Conservation (phyloP, 2,113 vertebrate genomes). For the Megaceryle torquata region DNA sequence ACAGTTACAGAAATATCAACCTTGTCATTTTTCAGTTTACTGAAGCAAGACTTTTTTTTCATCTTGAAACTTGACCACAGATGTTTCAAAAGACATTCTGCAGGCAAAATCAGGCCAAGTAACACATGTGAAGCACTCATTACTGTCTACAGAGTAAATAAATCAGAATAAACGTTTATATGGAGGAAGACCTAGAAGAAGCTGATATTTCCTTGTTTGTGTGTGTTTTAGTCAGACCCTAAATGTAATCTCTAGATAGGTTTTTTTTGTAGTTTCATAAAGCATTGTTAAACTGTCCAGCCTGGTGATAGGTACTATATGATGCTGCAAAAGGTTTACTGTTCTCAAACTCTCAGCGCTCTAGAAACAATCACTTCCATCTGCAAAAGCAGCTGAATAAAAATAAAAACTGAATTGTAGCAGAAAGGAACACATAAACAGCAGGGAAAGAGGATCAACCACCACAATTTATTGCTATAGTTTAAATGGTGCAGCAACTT, state of each 20-base stretch:
- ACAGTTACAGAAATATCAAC: background rate
- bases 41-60: background rate
- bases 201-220: constrained; percentile 41
- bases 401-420: constrained; percentile 47
- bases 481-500: constrained; percentile 27
- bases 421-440: constrained; percentile 12
- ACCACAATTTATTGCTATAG: constrained; percentile 39
- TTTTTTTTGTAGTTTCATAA: constrained; percentile 51
- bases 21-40: background rate
- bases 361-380: constrained; percentile 40
- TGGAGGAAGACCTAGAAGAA: constrained; percentile 15
- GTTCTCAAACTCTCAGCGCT: background rate
- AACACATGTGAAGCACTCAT: constrained; percentile 14
- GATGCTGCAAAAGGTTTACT: constrained; percentile 38
- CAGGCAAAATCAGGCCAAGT: background rate
- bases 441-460: constrained; percentile 5
- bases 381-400: constrained; percentile 28
- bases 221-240: constrained; percentile 14
- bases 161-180: constrained; percentile 25
- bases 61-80: background rate
- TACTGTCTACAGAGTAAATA: background rate
- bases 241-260: constrained; percentile 4
- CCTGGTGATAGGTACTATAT: constrained; percentile 9
- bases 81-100: background rate
- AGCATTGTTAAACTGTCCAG: constrained; percentile 34